Evolutionary conservation across 2,113 vertebrate species (phyloP), one percentile per base, ranked within the genome.

Genomic region (Cephalopterus ornatus): DNA sequence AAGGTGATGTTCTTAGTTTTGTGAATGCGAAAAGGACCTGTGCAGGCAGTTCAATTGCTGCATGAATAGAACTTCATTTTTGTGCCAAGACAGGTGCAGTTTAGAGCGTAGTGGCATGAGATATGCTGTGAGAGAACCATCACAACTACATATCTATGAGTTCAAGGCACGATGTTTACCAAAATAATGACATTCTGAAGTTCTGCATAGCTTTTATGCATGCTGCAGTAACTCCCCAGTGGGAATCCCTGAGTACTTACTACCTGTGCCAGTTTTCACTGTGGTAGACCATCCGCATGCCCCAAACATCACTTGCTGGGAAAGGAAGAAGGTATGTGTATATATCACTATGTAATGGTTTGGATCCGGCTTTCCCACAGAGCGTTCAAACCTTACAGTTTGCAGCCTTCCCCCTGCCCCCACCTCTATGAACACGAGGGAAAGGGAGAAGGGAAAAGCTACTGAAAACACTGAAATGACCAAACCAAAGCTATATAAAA

Each of bases 111-210:
- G 13, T 61, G 19, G 4, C 9, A 7, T 73, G 32, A 83, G 19
- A 18, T 19, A 0, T 35, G 8, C 61, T 59, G 3, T 68, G 30
- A 62, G 35, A 81, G 39, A 56, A 35, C 59, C 16, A 23, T 27
- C 21, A 35, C 8, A 14, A 5, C 32, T 17, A 37, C 0, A 0
- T 65, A n/a, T 17, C 9, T n/a, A 5, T 44, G 32, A 32, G 28
- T 42, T 74, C 35, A 67, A 11, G 41, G 59, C 3, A 22, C 18
- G 9, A 50, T 56, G 23, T 44, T 92, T 72, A 61, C 47, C 17
- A 52, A 71, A 87, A n/a, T 11, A 46, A 24, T 16, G 26, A 23
- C 2, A 0, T 61, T 79, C 20, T 63, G n/a, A 35, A 50, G 49
- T 37, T 85, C 79, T 83, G 11, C 13, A 4, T 33, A 47, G 41